Base-by-base conservation (phyloP, 2,888 invertebrate genomes). In the Mystacides longicornis region DNA sequence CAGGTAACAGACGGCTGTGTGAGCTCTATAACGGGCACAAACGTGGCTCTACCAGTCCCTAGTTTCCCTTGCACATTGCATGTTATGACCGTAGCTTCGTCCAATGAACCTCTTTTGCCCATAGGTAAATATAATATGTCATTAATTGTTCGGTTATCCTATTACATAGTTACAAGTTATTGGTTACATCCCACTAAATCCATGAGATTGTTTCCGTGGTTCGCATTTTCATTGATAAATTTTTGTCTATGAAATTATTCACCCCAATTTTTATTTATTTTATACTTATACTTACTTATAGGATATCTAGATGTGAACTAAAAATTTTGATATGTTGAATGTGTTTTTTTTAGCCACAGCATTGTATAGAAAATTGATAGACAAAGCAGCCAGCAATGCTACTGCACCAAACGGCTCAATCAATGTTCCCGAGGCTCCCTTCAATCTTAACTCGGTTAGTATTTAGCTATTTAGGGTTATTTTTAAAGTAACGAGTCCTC, bases 31-130 rank as follows among this genome's bases (percentile, higher is more conserved):
- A 60, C 73, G 69, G 73, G 42, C 71, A 73, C 62, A 68, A 70
- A 31, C 2, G 20, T 37, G 3, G 23, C 53, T 86, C 62, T 90
- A 90, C 23, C 68, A 93, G 27, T 90, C 89, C 4, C 88, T 89
- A 64, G 77, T 87, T 9, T 90, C 87, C 87, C 89, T 11, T 87
- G 87, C 50, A 90, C 89, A 71, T 77, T 95, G 60, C 89, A 85
- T 65, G 74, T 89, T 9, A 71, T 88, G n/a, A 87, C 87, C 47
- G 71, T 89, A 59, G 81, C 84, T 0, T 74, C 82, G 1, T 80
- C 82, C 46, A 80, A 80, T 65, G 88, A 89, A 68, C 67, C 77
- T 2, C 78, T 78, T 63, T 71, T 78, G 55, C 67, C 70, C 4
- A 70, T 72, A 65, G 68, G 72, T 70, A 65, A 63, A 65, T 62